These are phyloP conservation scores for Synergus itoensis DNA, from an alignment of 2,888 invertebrate species.

Conservation along the genomic window DNA sequence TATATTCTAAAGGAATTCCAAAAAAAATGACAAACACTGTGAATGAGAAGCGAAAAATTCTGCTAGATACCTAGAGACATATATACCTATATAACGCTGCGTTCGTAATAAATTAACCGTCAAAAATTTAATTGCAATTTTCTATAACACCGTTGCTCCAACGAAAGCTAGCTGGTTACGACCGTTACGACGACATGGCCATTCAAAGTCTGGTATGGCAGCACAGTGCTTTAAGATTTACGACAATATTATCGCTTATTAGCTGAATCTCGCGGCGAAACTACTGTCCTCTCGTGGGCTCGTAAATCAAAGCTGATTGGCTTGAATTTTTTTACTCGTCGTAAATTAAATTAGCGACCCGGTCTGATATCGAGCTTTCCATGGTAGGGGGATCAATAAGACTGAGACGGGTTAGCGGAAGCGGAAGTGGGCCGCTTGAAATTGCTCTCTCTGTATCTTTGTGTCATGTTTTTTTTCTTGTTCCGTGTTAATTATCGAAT, in stretches of 20 bases:
- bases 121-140: slow-evolving; percentile 54
- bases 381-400: slow-evolving; percentile 44
- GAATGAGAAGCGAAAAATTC: slow-evolving; percentile 4
- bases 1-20: not conserved
- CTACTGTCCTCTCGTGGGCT: slow-evolving; percentile 45
- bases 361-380: slow-evolving; percentile 43
- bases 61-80: slow-evolving; percentile 15
- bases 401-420: slow-evolving; percentile 40
- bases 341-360: slow-evolving; percentile 48
- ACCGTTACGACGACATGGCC: slow-evolving; percentile 5
- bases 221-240: slow-evolving; percentile 46
- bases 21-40: not conserved
- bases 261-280: slow-evolving; percentile 47
- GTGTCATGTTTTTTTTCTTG: slow-evolving; percentile 38
- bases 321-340: slow-evolving; percentile 43
- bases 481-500: slow-evolving; percentile 42
- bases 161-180: slow-evolving; percentile 7
- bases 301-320: slow-evolving; percentile 50
- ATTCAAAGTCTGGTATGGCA: slow-evolving; percentile 11
- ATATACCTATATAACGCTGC: slow-evolving; percentile 12
- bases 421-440: slow-evolving; percentile 42
- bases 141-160: slow-evolving; percentile 41
- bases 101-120: slow-evolving; percentile 49
- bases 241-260: slow-evolving; percentile 53
- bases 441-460: slow-evolving; percentile 25